Evolutionary conservation across 2,888 invertebrate genomes (phyloP).

Genomic region (Esperia sulphurella): DNA sequence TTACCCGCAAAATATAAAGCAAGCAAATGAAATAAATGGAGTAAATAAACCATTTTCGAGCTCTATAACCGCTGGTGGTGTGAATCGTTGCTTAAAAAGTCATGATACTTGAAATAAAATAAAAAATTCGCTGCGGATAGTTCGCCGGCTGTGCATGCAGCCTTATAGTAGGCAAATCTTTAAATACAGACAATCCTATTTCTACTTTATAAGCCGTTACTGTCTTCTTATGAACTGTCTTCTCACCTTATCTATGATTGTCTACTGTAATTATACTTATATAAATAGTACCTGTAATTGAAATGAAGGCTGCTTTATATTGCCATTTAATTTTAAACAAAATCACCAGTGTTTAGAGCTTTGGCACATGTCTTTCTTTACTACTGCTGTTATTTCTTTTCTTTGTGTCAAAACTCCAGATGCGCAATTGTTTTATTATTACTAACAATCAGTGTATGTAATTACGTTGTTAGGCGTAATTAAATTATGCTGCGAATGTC

Average conservation of each 20-base stretch:
- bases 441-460: background rate
- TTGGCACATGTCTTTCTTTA: slow-evolving; percentile 1
- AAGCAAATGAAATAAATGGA: too few relatives aligned
- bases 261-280: background rate
- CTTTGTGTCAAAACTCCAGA: background rate
- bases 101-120: too few relatives aligned
- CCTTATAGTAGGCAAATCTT: background rate
- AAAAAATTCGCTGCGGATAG: too few relatives aligned
- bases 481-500: background rate
- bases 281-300: slow-evolving; percentile 3
- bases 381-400: background rate
- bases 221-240: slow-evolving; percentile 1
- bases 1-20: too few relatives aligned
- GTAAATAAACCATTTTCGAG: too few relatives aligned
- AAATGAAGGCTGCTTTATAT: slow-evolving; percentile 1
- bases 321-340: slow-evolving; percentile 1
- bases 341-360: background rate
- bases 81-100: too few relatives aligned
- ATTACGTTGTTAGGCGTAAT: background rate
- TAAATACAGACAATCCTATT: background rate
- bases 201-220: background rate
- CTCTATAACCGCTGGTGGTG: too few relatives aligned
- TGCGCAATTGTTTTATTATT: background rate
- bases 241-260: background rate
- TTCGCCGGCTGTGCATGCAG: too few relatives aligned